Conservation (phyloP, 2,888 invertebrate species). For the Strigamia maritima region DNA sequence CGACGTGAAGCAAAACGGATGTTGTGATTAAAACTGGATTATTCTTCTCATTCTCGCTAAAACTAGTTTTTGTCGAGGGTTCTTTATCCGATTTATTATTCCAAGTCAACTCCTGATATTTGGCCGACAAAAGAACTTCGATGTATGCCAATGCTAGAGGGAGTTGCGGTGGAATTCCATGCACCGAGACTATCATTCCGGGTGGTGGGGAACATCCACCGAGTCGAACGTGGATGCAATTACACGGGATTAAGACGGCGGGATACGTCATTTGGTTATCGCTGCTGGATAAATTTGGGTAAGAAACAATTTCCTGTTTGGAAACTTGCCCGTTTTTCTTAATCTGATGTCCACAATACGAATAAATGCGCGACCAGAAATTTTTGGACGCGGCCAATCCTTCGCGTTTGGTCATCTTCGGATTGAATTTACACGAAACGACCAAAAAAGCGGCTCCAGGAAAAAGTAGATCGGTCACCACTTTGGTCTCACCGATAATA, state of each 20-base stretch:
- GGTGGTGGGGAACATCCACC: conserved; percentile 50
- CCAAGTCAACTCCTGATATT: conserved; percentile 45
- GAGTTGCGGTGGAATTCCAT: conserved; percentile 52
- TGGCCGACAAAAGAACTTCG: conserved; percentile 50
- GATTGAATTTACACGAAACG: conserved; percentile 50
- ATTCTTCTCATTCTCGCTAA: neutral
- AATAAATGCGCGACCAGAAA: conserved; percentile 51
- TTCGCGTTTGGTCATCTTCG: conserved; percentile 47
- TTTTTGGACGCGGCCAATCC: conserved; percentile 46
- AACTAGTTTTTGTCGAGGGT: neutral
- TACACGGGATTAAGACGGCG: conserved; percentile 50
- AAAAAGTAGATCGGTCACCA: conserved; percentile 50
- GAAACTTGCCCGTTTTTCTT: conserved; percentile 49
- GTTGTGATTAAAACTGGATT: conserved; percentile 47
- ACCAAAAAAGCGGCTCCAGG: conserved; percentile 51
- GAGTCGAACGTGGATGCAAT: conserved; percentile 49
- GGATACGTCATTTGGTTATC: conserved; percentile 45
- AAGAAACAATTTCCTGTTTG: conserved; percentile 50
- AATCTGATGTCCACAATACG: conserved; percentile 50
- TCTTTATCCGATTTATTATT: neutral
- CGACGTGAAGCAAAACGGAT: conserved; percentile 48
- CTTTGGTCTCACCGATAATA: conserved; percentile 49
- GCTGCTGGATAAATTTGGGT: conserved; percentile 45
- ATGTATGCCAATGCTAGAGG: conserved; percentile 51
- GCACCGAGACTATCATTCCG: conserved; percentile 49